Evolutionary conservation across 1,140 invertebrate genomes (phyloP), one percentile per base, ranked within the genome.

Genomic region (Bathynomus jamesi): DNA sequence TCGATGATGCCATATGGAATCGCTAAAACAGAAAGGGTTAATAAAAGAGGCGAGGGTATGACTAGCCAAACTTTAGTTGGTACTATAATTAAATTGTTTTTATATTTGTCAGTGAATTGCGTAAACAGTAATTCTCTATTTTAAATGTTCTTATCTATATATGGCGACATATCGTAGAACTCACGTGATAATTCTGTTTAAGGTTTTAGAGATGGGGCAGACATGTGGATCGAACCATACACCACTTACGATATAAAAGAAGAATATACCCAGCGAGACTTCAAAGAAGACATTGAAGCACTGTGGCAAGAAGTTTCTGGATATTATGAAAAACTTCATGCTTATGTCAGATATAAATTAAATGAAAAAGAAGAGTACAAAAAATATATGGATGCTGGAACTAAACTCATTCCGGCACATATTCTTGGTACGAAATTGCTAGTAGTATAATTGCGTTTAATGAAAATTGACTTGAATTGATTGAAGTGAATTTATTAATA

Each of bases 151-250:
- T 72, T 32, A n/a, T 21, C 68, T 61, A 46, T 29, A n/a, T n/a
- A n/a, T n/a, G n/a, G n/a, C n/a, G n/a, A n/a, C n/a, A n/a, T n/a
- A n/a, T n/a, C n/a, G n/a, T n/a, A n/a, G n/a, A n/a, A n/a, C n/a
- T n/a, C n/a, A n/a, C n/a, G n/a, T n/a, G n/a, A n/a, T n/a, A n/a
- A n/a, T n/a, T n/a, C n/a, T n/a, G n/a, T n/a, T n/a, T n/a, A n/a
- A 70, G 90, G 89, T 30, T 92, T 89, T 80, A 79, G 83, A 4
- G 89, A 94, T 78, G 89, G 88, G 8, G 91, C 91, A 0, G 88
- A 91, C 13, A 80, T 81, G 64, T 84, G 83, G 82, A 62, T 83
- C 27, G 64, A 75, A 11, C 80, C 80, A 27, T 80, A 82, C 71
- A 74, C 68, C 7, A 75, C 78, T 8, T 53, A 53, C 5, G 5